These are phyloP conservation scores for Piprites chloris DNA, from an alignment of 2,113 vertebrate species.

Conservation along the genomic window DNA sequence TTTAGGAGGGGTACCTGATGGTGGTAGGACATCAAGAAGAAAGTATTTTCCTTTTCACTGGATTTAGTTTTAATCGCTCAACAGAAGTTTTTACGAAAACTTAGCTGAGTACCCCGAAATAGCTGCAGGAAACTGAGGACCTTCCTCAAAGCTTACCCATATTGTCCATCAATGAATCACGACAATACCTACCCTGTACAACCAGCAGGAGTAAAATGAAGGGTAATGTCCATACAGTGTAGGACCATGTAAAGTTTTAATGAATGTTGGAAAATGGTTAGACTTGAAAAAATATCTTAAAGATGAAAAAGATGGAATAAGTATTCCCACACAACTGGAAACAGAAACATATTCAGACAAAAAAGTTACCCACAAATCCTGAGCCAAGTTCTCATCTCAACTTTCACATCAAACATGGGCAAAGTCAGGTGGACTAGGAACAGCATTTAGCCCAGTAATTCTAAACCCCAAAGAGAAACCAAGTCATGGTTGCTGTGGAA, in stretches of 20 bases:
- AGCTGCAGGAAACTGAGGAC: background rate
- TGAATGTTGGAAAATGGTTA: background rate
- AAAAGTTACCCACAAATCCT: background rate
- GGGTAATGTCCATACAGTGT: background rate
- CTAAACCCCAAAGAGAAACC: background rate
- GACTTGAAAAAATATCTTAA: background rate
- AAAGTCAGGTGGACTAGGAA: slow-evolving; percentile 7
- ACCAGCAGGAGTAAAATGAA: background rate
- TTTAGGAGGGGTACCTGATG: background rate
- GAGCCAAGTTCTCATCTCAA: slow-evolving; percentile 16
- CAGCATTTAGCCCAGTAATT: slow-evolving; percentile 3
- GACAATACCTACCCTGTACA: background rate
- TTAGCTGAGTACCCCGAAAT: background rate
- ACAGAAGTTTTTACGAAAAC: background rate
- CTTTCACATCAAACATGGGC: slow-evolving; percentile 1
- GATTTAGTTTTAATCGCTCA: background rate
- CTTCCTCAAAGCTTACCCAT: background rate
- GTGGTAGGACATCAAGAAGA: background rate
- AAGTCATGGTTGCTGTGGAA: slow-evolving; percentile 3
- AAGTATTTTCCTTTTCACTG: background rate
- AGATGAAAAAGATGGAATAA: background rate
- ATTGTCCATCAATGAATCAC: background rate
- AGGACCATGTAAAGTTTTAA: background rate
- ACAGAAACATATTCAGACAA: background rate
- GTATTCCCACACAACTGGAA: background rate